Conservation (phyloP, 37 sponge, comb jelly and placozoan species). For the Lycopodina hypogea region DNA sequence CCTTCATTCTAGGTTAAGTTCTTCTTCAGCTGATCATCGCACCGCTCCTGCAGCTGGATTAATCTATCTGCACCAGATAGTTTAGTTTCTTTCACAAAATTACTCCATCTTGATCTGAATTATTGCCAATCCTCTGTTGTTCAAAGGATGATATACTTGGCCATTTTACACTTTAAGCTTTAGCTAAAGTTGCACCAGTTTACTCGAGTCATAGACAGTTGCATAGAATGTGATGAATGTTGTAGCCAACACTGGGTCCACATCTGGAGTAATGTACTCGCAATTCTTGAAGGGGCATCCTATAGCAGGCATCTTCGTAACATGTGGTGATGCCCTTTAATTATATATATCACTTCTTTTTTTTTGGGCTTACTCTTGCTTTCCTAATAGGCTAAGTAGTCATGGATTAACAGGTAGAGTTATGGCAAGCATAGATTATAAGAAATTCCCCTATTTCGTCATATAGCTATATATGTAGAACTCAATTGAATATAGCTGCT, state of each 20-base stretch:
- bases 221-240: slow-evolving; percentile 42
- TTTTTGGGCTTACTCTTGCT: no score
- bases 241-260: slow-evolving; percentile 35
- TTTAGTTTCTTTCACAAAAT: slow-evolving; percentile 33
- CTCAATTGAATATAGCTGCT: no score
- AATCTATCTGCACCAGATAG: slow-evolving; percentile 11
- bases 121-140: slow-evolving; percentile 37
- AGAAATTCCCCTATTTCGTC: no score
- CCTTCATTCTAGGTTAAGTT: slow-evolving; percentile 39
- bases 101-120: slow-evolving; percentile 47
- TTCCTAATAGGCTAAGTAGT: no score
- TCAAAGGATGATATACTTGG: slow-evolving; percentile 36
- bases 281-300: slow-evolving; percentile 22
- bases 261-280: slow-evolving; percentile 30
- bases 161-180: slow-evolving; percentile 18
- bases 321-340: no score
- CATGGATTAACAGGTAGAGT: no score
- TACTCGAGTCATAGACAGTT: background rate
- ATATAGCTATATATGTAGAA: no score
- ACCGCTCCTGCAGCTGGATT: slow-evolving; percentile 42
- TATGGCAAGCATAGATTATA: no score
- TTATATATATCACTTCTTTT: no score
- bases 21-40: slow-evolving; percentile 45
- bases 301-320: no score
- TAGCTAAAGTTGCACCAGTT: slow-evolving; percentile 3